phyloP scores from a whole-genome alignment of 2,888 invertebrate genomes.

The Callyntrura guangdongensis region DNA sequence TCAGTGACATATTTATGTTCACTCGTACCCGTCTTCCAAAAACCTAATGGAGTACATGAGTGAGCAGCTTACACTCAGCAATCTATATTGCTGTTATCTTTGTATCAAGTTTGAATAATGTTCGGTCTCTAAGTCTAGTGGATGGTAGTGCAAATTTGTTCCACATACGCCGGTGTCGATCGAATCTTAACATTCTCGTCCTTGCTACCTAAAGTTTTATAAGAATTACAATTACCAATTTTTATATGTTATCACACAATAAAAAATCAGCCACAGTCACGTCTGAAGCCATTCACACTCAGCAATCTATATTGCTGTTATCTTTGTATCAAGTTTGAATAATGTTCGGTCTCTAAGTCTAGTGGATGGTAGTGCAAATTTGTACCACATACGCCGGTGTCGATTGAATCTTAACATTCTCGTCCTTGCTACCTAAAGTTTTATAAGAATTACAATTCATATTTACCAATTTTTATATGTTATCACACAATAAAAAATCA shows the following conservation, averaged over 20 bases:
- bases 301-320: constrained; percentile 17
- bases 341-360: neutral
- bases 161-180: too few species aligned
- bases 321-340: neutral
- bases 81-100: neutral
- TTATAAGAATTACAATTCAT: too few species aligned
- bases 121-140: neutral
- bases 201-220: too few species aligned
- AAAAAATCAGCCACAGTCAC: too few species aligned
- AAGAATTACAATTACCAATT: too few species aligned
- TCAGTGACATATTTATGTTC: constrained; percentile 60
- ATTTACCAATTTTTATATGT: too few species aligned
- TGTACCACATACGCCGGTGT: too few species aligned
- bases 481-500: too few species aligned
- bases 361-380: neutral
- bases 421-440: too few species aligned
- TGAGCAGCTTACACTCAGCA: neutral
- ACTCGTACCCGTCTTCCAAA: neutral
- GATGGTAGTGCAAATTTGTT: neutral
- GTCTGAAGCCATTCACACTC: neutral
- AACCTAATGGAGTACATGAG: neutral
- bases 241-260: too few species aligned
- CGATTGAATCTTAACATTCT: too few species aligned
- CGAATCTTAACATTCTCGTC: too few species aligned
- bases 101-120: neutral